Conservation (phyloP, 2,888 invertebrate species). For the Eupithecia centaureata region DNA sequence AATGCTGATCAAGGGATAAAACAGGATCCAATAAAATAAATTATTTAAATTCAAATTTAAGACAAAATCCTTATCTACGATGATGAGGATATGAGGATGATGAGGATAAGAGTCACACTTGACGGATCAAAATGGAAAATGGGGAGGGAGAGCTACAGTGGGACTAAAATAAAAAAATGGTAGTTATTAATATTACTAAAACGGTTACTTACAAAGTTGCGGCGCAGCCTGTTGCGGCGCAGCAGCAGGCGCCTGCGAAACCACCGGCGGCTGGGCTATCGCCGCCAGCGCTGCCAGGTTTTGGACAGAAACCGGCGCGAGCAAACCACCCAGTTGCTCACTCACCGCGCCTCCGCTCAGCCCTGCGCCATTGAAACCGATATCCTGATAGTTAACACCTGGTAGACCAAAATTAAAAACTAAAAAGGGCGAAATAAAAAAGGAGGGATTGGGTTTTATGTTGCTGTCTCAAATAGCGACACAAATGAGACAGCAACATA, state of each 20-base stretch:
- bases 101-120: not conserved
- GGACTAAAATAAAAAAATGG: not conserved
- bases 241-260: constrained; percentile 78
- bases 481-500: constrained; percentile 11
- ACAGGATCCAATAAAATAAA: not conserved
- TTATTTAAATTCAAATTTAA: not conserved
- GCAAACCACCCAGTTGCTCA: constrained; percentile 93
- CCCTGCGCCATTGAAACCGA: constrained; percentile 82
- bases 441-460: constrained; percentile 17
- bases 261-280: constrained; percentile 87
- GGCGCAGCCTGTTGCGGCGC: constrained; percentile 66
- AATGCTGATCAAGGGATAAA: not conserved
- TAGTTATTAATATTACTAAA: not conserved
- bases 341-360: constrained; percentile 68
- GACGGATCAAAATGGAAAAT: too few relatives aligned
- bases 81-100: not conserved
- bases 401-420: constrained; percentile 26
- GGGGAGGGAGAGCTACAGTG: not conserved
- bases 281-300: constrained; percentile 95
- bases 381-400: constrained; percentile 83
- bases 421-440: constrained; percentile 29
- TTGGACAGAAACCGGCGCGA: constrained; percentile 94
- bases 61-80: not conserved
- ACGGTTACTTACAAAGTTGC: constrained; percentile 72
- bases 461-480: constrained; percentile 16